A percentile compares a stretch with the other conserved stretches of the same genome.
These are phyloP conservation scores for Pelodiscus sinensis DNA, from an alignment of 2,113 vertebrate genomes.

Conservation along the genomic window DNA sequence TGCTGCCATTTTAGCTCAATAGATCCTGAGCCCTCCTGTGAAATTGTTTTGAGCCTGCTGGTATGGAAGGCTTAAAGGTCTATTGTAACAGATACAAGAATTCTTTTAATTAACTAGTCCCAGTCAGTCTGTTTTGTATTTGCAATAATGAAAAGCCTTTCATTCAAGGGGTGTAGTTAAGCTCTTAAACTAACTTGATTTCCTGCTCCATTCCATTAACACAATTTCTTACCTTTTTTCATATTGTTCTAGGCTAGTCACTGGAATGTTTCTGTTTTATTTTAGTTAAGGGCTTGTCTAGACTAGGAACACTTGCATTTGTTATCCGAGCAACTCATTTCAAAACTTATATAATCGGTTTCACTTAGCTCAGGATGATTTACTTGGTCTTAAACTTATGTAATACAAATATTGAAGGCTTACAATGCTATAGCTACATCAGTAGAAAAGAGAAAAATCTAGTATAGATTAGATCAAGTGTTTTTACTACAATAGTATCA, in stretches of 20 bases:
- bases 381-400: not conserved
- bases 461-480: not conserved
- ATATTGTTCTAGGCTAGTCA: conserved; percentile 8
- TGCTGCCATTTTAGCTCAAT: conserved; percentile 40
- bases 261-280: conserved; percentile 29
- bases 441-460: not conserved
- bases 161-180: conserved; percentile 58
- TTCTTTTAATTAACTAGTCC: conserved; percentile 73
- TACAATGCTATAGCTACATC: not conserved
- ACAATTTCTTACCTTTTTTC: conserved; percentile 40
- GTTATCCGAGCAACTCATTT: not conserved
- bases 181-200: conserved; percentile 61
- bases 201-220: conserved; percentile 11
- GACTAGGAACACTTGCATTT: not conserved
- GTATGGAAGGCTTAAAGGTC: conserved; percentile 58
- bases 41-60: conserved; percentile 48
- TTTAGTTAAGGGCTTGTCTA: not conserved
- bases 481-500: not conserved
- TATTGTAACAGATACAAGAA: conserved; percentile 66
- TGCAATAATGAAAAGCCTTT: conserved; percentile 60
- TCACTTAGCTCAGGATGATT: not conserved
- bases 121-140: conserved; percentile 55
- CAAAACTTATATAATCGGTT: conserved; percentile 4
- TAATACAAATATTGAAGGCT: not conserved
- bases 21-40: conserved; percentile 15